phyloP scores from a whole-genome alignment of 2,888 invertebrate species.

The Tillus elongatus region DNA sequence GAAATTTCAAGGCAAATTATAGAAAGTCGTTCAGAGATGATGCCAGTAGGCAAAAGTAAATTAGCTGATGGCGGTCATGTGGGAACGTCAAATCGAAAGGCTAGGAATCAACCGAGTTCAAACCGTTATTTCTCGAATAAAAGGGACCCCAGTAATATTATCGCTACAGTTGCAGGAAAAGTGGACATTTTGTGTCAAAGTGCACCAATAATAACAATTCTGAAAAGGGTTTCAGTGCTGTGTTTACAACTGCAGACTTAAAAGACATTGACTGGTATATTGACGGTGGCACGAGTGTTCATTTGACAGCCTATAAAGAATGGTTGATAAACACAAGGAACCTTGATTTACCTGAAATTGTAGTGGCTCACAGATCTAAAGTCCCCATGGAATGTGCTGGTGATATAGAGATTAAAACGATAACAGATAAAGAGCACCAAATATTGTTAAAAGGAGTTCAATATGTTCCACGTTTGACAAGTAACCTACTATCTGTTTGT shows the following conservation, averaged over 20 bases:
- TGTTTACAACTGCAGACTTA: constrained; percentile 20
- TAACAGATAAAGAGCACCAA: too few relatives aligned
- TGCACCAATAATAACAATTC: constrained; percentile 5
- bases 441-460: too few relatives aligned
- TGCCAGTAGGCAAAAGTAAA: too few relatives aligned
- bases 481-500: too few relatives aligned
- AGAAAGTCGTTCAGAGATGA: too few relatives aligned
- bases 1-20: too few relatives aligned
- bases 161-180: constrained; percentile 14
- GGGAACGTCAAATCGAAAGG: too few relatives aligned
- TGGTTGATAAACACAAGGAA: constrained; percentile 16
- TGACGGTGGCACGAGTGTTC: constrained; percentile 26
- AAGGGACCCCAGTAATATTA: too few relatives aligned
- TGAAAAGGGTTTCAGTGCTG: constrained; percentile 17
- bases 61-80: too few relatives aligned
- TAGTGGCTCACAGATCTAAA: constrained; percentile 19
- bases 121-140: too few relatives aligned
- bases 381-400: constrained; percentile 20
- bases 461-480: too few relatives aligned
- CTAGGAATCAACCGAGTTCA: too few relatives aligned
- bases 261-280: constrained; percentile 27
- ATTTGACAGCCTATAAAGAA: constrained; percentile 21
- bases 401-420: constrained; percentile 19
- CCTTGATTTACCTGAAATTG: constrained; percentile 16
- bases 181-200: constrained; percentile 4